These are phyloP conservation scores for Mythimna ferrago DNA, from an alignment of 2,888 invertebrate species.

Conservation along the genomic window DNA sequence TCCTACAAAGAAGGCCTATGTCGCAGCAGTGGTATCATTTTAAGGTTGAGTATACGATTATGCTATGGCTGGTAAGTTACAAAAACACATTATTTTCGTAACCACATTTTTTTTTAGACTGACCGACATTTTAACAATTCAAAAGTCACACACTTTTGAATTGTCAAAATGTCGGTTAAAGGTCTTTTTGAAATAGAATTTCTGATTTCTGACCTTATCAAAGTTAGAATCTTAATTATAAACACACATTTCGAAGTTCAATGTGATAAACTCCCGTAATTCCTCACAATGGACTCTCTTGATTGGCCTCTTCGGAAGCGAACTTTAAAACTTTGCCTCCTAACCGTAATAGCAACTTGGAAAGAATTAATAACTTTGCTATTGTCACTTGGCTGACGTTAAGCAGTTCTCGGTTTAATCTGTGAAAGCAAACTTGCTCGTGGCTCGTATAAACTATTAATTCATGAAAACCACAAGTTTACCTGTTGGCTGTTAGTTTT, in stretches of 20 bases:
- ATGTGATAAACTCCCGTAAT: slow-evolving; percentile 24
- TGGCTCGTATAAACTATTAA: slow-evolving; percentile 41
- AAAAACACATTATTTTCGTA: not conserved
- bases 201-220: too few species aligned
- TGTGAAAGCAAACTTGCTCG: slow-evolving; percentile 48
- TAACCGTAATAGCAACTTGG: slow-evolving; percentile 57
- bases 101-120: too few species aligned
- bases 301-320: slow-evolving; percentile 37
- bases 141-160: too few species aligned
- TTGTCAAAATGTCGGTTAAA: too few species aligned
- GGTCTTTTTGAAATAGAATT: too few species aligned
- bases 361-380: slow-evolving; percentile 66
- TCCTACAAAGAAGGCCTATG: too few species aligned
- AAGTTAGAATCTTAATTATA: slow-evolving; percentile 7
- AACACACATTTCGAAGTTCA: not conserved
- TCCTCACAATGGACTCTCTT: slow-evolving; percentile 28
- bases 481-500: slow-evolving; percentile 52
- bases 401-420: slow-evolving; percentile 65
- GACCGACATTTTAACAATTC: too few species aligned
- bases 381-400: slow-evolving; percentile 63
- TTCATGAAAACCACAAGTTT: slow-evolving; percentile 50
- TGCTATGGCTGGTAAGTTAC: not conserved
- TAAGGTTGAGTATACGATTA: too few species aligned
- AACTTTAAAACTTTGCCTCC: slow-evolving; percentile 53
- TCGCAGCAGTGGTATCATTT: too few species aligned